Evolutionary conservation across 2,113 vertebrate genomes (phyloP), one percentile per base, ranked within the genome.

Genomic region (Murina feae): DNA sequence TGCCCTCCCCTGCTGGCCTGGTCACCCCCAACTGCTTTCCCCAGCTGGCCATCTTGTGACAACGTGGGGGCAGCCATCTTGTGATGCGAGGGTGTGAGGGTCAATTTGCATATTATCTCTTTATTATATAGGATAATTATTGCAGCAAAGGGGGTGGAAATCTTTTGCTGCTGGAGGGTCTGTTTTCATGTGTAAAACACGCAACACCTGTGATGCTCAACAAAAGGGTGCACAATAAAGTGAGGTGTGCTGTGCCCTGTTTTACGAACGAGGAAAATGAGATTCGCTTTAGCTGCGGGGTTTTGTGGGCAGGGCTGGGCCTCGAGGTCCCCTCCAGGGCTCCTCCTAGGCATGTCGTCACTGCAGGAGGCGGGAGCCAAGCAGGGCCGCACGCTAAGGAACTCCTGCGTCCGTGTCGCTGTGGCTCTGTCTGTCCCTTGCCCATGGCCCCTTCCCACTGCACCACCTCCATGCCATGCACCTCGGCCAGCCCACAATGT

Each of bases 391-490:
- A 2, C 0, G 47, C 32, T 25, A 10, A 58, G 20, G 55, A 58
- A 58, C 23, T 3, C 21, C 55, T 58, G 21, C 3, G 20, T 55
- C 47, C 37, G 2, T 11, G 32, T 18, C 25, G 0, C 51, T 0
- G 2, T 18, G 83, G 28, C 72, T 37, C 81, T 9, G 30, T 39
- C 83, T 7, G 32, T 37, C 37, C 11, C 75, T 9, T 1, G 0
- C 60, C 30, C 1, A 2, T 0, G 0, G 63, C 12, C 30, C 58
- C n/a, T 7, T 20, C n/a, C 25, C 2, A 0, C 8, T 0, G 0
- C 1, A 1, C 49, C 44, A 30, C 13, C 28, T 35, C 55, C 58
- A 23, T 3, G 32, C 42, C 39, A n/a, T n/a, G 1, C 25, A 32
- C 63, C 63, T 42, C 18, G 23, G 63, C 72, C 35, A 35, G 71